A percentile compares a stretch with the other conserved stretches of the same genome.
Conservation (phyloP, 2,113 vertebrate genomes). For the Hystrix cristata region DNA sequence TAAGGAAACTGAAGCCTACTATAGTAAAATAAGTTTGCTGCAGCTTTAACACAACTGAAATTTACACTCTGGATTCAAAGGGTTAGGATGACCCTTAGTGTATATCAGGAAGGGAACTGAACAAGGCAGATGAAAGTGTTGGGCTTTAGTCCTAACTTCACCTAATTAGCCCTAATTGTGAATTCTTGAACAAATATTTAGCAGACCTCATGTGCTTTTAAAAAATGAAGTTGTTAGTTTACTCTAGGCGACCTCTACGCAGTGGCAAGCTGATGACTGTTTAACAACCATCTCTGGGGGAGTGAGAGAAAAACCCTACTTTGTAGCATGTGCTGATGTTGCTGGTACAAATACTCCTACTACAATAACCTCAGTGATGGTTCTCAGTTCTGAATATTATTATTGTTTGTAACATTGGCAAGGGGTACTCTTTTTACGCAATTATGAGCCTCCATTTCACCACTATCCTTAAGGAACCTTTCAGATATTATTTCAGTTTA, state of each 20-base stretch:
- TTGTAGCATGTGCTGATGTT: background rate
- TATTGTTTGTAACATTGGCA: background rate
- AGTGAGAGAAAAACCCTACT: background rate
- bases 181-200: background rate
- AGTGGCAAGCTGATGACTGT: background rate
- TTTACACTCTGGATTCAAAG: background rate
- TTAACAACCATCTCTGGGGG: background rate
- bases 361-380: background rate
- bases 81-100: background rate
- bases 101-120: background rate
- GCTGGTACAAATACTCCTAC: background rate
- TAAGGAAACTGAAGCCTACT: background rate
- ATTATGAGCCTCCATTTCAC: background rate
- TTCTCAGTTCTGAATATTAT: background rate
- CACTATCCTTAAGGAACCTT: constrained; percentile 16
- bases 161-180: background rate
- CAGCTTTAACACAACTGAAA: background rate
- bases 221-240: constrained; percentile 22
- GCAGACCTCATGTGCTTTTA: constrained; percentile 1
- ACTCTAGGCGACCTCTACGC: background rate
- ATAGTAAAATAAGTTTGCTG: background rate
- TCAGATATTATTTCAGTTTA: background rate
- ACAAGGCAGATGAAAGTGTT: background rate
- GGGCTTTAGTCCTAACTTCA: constrained; percentile 18
- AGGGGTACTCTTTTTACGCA: background rate